Percentiles rank a stretch among this genome's conserved stretches.
These are phyloP conservation scores for Malacoctenus gilli DNA, from an alignment of 2,797 vertebrate genomes.

Conservation along the genomic window DNA sequence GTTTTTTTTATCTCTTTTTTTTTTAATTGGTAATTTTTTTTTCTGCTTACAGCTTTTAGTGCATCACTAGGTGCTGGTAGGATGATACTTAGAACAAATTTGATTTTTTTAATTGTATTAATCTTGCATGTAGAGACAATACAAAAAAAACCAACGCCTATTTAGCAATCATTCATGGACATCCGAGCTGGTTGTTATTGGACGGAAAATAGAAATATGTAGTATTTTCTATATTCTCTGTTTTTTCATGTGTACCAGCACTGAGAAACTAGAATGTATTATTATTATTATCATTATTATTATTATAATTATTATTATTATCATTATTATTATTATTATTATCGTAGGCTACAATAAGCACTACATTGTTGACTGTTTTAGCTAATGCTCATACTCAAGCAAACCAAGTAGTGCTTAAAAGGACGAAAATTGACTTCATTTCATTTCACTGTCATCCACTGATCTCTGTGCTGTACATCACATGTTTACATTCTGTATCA, in stretches of 20 bases:
- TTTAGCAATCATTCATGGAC: slow-evolving; percentile 81
- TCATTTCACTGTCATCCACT: slow-evolving; percentile 72
- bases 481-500: slow-evolving; percentile 79
- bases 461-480: slow-evolving; percentile 79
- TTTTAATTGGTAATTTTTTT: slow-evolving; percentile 9
- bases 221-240: slow-evolving; percentile 82
- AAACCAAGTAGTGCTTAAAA: slow-evolving; percentile 81
- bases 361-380: slow-evolving; percentile 86
- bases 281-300: slow-evolving; percentile 60
- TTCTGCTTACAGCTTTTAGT: slow-evolving; percentile 80
- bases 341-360: slow-evolving; percentile 85
- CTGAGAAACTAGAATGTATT: slow-evolving; percentile 87
- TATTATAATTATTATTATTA: slow-evolving; percentile 47
- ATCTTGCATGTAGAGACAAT: slow-evolving; percentile 83
- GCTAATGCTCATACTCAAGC: slow-evolving; percentile 82
- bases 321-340: slow-evolving; percentile 59
- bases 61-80: slow-evolving; percentile 80
- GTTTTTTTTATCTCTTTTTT: slow-evolving; percentile 14
- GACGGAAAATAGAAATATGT: slow-evolving; percentile 79
- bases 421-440: slow-evolving; percentile 73
- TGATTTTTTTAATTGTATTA: slow-evolving; percentile 77
- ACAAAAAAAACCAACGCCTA: slow-evolving; percentile 73
- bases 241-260: slow-evolving; percentile 86
- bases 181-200: slow-evolving; percentile 78
- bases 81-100: slow-evolving; percentile 75